Conservation (phyloP, 2,113 vertebrate genomes). For the Oxyruncus cristatus region DNA sequence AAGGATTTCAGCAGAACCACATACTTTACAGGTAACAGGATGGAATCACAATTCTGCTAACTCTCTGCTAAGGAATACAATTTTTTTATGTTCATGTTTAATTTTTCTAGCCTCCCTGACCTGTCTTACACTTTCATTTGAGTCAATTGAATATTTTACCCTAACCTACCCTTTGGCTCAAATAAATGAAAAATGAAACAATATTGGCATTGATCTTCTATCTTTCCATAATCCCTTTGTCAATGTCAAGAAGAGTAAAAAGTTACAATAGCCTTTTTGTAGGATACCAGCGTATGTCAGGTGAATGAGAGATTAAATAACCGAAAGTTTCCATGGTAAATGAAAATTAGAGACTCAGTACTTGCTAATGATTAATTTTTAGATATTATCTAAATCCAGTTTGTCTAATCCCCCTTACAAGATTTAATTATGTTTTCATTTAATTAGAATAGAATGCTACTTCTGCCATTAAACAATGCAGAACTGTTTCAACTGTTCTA, state of each 20-base stretch:
- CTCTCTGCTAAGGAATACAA: not conserved
- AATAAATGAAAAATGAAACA: constrained; percentile 18
- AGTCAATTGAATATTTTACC: constrained; percentile 26
- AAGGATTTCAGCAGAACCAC: not conserved
- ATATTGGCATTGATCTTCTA: constrained; percentile 8
- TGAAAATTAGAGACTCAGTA: not conserved
- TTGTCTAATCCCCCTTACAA: not conserved
- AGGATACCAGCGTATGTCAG: not conserved
- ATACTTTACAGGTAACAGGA: not conserved
- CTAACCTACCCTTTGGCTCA: not conserved
- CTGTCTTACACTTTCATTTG: not conserved
- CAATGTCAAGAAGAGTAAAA: constrained; percentile 20
- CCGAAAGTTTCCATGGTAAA: not conserved
- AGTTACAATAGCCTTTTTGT: not conserved
- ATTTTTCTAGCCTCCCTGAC: not conserved
- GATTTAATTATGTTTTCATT: not conserved
- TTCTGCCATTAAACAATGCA: not conserved
- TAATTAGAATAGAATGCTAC: not conserved
- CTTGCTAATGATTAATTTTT: not conserved
- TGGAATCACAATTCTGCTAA: not conserved
- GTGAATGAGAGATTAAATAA: not conserved
- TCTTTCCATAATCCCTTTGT: constrained; percentile 10
- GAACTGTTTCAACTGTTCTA: not conserved
- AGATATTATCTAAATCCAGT: not conserved
- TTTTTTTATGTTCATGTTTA: not conserved